These are phyloP conservation scores for Turnix velox DNA, from an alignment of 2,113 vertebrate species.

Conservation along the genomic window DNA sequence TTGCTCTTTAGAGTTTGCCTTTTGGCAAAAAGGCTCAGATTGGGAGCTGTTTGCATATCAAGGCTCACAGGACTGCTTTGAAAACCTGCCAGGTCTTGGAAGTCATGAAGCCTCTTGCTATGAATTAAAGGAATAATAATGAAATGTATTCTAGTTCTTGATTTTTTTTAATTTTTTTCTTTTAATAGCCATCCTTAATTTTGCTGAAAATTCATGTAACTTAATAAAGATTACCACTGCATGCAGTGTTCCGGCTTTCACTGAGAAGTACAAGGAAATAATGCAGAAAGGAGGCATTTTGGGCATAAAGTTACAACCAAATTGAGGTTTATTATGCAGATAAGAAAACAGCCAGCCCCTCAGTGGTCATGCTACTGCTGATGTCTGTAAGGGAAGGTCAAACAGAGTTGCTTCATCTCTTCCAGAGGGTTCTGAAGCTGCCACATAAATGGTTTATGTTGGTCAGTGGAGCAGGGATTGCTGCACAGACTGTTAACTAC, in stretches of 20 bases:
- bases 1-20: slow-evolving; percentile 50
- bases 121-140: slow-evolving; percentile 8
- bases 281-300: background rate
- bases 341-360: background rate
- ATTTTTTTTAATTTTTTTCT: background rate
- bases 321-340: background rate
- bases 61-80: slow-evolving; percentile 36
- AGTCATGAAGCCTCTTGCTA: slow-evolving; percentile 2
- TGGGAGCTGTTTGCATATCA: slow-evolving; percentile 22
- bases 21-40: slow-evolving; percentile 53
- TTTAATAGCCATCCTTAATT: background rate
- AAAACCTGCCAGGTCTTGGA: slow-evolving; percentile 33
- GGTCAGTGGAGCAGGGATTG: background rate
- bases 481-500: background rate
- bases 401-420: background rate
- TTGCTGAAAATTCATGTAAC: background rate
- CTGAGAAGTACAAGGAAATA: background rate
- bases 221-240: background rate
- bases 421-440: background rate
- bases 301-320: background rate
- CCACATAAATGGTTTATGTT: background rate
- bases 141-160: background rate
- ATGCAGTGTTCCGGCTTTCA: background rate
- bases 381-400: background rate
- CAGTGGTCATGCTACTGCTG: background rate